Percentiles rank a stretch among this genome's conserved stretches.
These are phyloP conservation scores for Hemitrygon akajei DNA, from an alignment of 2,797 vertebrate species.

Conservation along the genomic window DNA sequence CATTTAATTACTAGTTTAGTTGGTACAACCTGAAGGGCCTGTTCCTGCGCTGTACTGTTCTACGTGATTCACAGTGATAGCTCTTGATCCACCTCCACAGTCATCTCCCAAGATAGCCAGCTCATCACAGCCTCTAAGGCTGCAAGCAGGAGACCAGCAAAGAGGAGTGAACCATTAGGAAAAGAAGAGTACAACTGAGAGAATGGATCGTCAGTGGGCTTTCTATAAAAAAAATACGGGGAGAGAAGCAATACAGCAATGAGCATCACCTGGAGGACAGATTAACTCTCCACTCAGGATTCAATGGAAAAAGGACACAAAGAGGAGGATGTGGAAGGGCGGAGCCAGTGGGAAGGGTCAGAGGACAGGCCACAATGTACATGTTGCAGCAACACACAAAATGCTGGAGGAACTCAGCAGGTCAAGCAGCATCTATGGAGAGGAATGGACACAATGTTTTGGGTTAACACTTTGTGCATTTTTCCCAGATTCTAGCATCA, in stretches of 20 bases:
- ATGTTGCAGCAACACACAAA: no score
- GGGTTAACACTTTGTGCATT: no score
- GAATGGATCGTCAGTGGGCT: background rate
- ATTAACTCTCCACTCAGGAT: no score
- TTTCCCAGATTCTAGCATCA: no score
- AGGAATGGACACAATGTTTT: no score
- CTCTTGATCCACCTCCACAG: no score
- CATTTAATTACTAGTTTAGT: no score
- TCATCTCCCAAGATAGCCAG: background rate
- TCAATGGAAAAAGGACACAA: no score
- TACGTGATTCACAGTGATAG: background rate
- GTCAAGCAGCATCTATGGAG: no score
- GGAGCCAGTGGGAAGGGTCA: background rate
- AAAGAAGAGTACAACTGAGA: background rate
- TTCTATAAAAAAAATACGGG: background rate
- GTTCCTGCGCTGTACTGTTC: no score
- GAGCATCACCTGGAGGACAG: background rate
- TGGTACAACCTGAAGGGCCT: no score
- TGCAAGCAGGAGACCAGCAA: background rate
- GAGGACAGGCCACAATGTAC: background rate
- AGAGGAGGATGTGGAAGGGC: background rate
- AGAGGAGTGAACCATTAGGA: background rate
- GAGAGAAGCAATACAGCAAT: background rate
- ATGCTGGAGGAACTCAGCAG: no score
- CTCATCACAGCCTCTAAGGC: background rate